Evolutionary conservation across 2,113 vertebrate species (phyloP).

Genomic region (Vanacampus margaritifer): DNA sequence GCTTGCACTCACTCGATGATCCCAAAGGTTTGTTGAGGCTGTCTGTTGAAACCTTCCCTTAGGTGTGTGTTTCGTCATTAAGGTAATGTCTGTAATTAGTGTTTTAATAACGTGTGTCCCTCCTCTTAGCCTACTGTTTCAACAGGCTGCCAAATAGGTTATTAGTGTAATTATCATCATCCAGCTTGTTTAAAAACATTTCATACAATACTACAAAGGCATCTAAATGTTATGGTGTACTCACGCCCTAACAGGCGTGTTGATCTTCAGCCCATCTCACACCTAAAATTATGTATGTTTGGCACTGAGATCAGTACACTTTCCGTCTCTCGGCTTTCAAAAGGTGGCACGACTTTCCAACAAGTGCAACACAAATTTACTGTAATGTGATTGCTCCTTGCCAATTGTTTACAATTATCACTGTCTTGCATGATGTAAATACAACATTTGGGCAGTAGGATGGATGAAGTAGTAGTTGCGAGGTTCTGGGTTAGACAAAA

Average conservation of each 20-base stretch:
- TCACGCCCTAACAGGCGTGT: background rate
- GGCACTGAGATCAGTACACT: no score
- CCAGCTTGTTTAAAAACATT: constrained; percentile 54
- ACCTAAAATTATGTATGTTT: background rate
- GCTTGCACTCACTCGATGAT: constrained; percentile 4
- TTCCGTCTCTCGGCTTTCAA: no score
- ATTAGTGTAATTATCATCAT: constrained; percentile 61
- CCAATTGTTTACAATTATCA: no score
- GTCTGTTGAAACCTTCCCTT: constrained; percentile 18
- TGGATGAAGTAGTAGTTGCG: no score
- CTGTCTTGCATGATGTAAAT: no score
- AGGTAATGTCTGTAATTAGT: constrained; percentile 63
- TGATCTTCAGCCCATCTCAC: background rate
- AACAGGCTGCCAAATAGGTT: constrained; percentile 61
- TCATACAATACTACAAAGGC: constrained; percentile 56
- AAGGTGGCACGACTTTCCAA: no score
- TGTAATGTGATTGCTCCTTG: background rate
- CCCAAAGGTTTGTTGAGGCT: constrained; percentile 13
- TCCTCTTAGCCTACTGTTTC: constrained; percentile 29
- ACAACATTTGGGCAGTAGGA: no score
- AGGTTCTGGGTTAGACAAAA: no score
- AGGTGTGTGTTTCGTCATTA: constrained; percentile 45
- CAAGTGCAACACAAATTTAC: background rate
- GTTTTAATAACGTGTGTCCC: constrained; percentile 30
- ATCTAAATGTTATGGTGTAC: constrained; percentile 35